These are phyloP conservation scores for Athene cunicularia DNA, from an alignment of 2,113 vertebrate genomes.

Conservation along the genomic window DNA sequence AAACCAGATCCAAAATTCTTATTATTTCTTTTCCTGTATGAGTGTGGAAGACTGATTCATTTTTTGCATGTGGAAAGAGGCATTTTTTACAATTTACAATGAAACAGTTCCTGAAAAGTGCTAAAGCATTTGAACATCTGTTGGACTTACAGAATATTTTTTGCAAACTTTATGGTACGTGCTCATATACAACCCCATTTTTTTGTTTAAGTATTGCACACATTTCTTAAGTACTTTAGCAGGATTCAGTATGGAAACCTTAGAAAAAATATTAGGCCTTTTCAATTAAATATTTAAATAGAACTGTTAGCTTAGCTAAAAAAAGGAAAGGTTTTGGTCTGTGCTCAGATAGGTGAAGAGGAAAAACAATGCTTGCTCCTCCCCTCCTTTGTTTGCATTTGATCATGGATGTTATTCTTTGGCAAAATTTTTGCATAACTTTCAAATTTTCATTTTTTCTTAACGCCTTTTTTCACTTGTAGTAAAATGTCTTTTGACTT, in stretches of 20 bases:
- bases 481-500: not conserved
- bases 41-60: not conserved
- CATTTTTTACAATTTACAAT: not conserved
- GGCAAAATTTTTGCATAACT: not conserved
- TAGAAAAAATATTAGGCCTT: not conserved
- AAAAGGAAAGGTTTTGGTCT: not conserved
- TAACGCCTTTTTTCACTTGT: not conserved
- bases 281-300: not conserved
- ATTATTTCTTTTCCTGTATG: not conserved
- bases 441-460: not conserved
- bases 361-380: not conserved
- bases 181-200: accelerated
- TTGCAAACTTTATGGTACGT: not conserved
- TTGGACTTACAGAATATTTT: not conserved
- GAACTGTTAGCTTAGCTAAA: not conserved
- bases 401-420: not conserved
- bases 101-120: not conserved
- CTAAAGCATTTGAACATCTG: not conserved
- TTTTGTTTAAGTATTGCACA: too few relatives aligned
- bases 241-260: not conserved
- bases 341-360: not conserved
- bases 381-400: not conserved
- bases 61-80: not conserved
- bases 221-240: not conserved
- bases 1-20: not conserved